Percentiles rank a stretch among this genome's conserved stretches.
Conservation (phyloP, 2,888 invertebrate species). For the Ormyrus pomaceus region DNA sequence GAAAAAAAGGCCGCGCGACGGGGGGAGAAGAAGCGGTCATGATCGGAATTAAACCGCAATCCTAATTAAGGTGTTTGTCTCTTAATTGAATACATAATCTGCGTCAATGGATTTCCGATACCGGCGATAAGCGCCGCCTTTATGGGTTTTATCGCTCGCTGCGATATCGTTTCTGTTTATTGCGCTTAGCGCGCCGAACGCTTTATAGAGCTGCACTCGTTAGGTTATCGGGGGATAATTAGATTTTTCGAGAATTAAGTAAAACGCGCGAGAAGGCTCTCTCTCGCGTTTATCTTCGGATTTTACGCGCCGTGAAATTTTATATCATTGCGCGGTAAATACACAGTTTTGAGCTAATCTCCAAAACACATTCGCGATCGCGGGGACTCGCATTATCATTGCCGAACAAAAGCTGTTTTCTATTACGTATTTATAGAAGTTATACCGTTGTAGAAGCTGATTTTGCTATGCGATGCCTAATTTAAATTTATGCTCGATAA, state of each 20-base stretch:
- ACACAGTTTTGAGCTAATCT: too few species aligned
- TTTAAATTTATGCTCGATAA: neutral
- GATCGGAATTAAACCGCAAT: constrained; percentile 41
- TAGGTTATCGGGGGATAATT: constrained; percentile 13
- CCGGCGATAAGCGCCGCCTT: constrained; percentile 9
- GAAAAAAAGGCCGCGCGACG: neutral
- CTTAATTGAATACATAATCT: constrained; percentile 53
- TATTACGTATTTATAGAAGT: too few species aligned
- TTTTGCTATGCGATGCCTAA: too few species aligned
- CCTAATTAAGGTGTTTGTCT: constrained; percentile 50
- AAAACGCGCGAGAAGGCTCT: too few species aligned
- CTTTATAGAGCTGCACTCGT: neutral
- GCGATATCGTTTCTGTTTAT: constrained; percentile 47
- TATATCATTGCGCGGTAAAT: too few species aligned
- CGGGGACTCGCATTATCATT: too few species aligned
- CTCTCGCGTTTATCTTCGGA: too few species aligned
- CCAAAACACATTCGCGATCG: too few species aligned
- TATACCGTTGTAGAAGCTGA: too few species aligned
- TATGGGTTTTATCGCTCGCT: constrained; percentile 9
- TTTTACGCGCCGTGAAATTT: too few species aligned
- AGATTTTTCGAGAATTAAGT: neutral
- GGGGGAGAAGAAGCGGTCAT: neutral
- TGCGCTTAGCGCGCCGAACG: neutral
- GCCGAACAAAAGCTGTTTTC: too few species aligned
- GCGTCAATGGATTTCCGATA: constrained; percentile 50